Evolutionary conservation across 2,888 invertebrate species (phyloP).

Genomic region (Acanthosoma haemorrhoidale): DNA sequence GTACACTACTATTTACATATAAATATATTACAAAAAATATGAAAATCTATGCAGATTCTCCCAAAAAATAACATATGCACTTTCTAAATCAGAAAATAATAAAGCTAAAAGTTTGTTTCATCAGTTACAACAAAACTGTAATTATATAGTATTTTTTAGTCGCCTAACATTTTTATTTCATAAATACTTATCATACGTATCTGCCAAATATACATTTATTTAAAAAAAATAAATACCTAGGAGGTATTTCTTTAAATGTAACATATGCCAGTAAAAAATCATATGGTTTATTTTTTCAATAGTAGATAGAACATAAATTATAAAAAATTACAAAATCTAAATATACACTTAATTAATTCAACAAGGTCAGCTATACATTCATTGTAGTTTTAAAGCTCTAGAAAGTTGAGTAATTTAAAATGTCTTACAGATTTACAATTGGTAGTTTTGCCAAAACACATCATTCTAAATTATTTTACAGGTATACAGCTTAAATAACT

Average conservation of each 20-base stretch:
- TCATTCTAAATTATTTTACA: conserved; percentile 14
- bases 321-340: conserved; percentile 29
- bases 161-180: not conserved
- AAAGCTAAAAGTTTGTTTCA: not conserved
- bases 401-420: conserved; percentile 17
- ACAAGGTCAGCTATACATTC: not conserved
- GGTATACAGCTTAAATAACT: not conserved
- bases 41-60: not conserved
- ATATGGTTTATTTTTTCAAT: not conserved
- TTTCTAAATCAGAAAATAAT: not conserved
- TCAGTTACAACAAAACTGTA: too few species aligned
- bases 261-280: not conserved
- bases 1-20: conserved; percentile 20
- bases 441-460: not conserved
- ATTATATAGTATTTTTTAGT: not conserved
- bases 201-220: not conserved
- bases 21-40: not conserved
- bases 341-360: not conserved
- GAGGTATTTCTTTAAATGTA: not conserved
- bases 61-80: not conserved
- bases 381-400: conserved; percentile 16
- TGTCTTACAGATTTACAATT: not conserved
- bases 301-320: conserved; percentile 15
- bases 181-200: not conserved
- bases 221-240: not conserved